Evolutionary conservation across 2,113 vertebrate genomes (phyloP).

Genomic region (Salminus brasiliensis): DNA sequence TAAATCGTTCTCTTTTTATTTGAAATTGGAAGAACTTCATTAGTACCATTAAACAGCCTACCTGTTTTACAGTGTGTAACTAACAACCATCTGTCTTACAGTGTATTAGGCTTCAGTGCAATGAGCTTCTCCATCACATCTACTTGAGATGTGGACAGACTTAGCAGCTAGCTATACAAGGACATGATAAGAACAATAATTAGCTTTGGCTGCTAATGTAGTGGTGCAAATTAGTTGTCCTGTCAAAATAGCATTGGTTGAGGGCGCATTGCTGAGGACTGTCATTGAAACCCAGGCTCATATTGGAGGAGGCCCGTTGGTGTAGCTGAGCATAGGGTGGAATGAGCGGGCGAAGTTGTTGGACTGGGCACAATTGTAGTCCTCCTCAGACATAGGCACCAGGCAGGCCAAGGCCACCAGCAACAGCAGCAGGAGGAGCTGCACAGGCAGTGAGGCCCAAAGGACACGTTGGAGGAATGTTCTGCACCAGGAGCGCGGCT

Average conservation of each 20-base stretch:
- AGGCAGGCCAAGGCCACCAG: constrained; percentile 86
- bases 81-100: constrained; percentile 9
- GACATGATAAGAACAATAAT: constrained; percentile 31
- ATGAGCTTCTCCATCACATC: constrained; percentile 39
- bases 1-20: constrained; percentile 3
- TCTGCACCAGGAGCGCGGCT: constrained; percentile 20
- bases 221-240: constrained; percentile 16
- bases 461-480: constrained; percentile 85
- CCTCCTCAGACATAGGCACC: constrained; percentile 85
- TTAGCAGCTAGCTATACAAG: constrained; percentile 48
- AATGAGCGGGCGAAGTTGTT: constrained; percentile 94
- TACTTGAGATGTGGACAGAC: constrained; percentile 19
- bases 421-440: constrained; percentile 84
- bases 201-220: constrained; percentile 33
- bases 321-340: constrained; percentile 93
- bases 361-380: constrained; percentile 88
- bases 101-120: constrained; percentile 43
- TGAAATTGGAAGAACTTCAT: constrained; percentile 41
- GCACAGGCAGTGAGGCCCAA: constrained; percentile 87
- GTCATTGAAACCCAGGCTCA: constrained; percentile 65
- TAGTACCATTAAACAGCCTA: constrained; percentile 19
- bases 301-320: constrained; percentile 92
- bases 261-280: background rate
- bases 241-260: too few species aligned
- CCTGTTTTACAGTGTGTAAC: constrained; percentile 2